Evolutionary conservation across 2,888 invertebrate genomes (phyloP), one percentile per base, ranked within the genome.

Genomic region (Eupsilia transversa): DNA sequence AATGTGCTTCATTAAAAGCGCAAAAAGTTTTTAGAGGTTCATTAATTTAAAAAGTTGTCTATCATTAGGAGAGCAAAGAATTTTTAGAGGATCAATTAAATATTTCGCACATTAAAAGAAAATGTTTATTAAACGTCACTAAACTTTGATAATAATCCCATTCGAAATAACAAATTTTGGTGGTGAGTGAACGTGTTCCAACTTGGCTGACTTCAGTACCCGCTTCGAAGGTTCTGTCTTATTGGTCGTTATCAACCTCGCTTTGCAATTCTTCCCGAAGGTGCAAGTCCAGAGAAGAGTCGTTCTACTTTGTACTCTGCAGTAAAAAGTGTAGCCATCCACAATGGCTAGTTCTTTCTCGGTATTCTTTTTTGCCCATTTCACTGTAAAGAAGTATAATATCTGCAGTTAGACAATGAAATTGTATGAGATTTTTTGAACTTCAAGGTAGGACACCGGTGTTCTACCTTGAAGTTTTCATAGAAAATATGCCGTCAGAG

Each of bases 251-350:
- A 86, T 87, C 12, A 90, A 59, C 5, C 88, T 82, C 1, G 90
- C 87, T 41, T 77, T 85, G 57, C 91, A 90, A 1, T 79, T 76
- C 6, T 86, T 86, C 0, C 89, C 87, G 33, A 82, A 85, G 3
- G 91, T 91, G 59, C 92, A 91, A 7, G 81, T 82, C 90, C 91
- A 91, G 10, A 69, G 60, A 9, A 81, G 66, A 0, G 86, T 85
- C 3, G 74, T 80, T 23, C n/a, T 56, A 20, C 67, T 78, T 7
- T 72, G 68, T 33, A 69, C 83, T 30, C 86, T 77, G 43, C 79
- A 65, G 74, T 89, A 89, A 78, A 89, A 92, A 0, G 89, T 89
- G 59, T 87, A 91, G 0, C 87, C 88, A 20, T 89, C 75, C 0
- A 90, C 52, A 14, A 91, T 52, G 0, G 87, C 86, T 17, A 92